Base-by-base conservation (phyloP, 1,140 invertebrate species). In the Heliconius hermathena region DNA sequence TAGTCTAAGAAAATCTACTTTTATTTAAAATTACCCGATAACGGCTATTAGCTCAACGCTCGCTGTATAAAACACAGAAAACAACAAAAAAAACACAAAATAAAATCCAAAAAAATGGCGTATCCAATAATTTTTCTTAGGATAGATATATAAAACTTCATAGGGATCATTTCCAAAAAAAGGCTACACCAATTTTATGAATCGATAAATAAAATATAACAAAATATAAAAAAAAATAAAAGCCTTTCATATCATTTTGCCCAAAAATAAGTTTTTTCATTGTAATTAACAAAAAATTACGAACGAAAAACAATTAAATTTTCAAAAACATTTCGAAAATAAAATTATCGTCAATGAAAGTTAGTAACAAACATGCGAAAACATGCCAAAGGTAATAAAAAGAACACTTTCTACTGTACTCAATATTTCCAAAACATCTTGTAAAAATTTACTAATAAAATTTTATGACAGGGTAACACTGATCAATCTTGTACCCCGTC, bases 31-130 rank as follows among this genome's bases (percentile, higher is more conserved):
- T 77, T 73, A 29, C 52, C 74, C 72, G 26, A 81, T 74, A 76
- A 81, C 71, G 79, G 81, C 82, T 81, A 77, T 71, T 83, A 86
- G 88, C 83, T 91, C 89, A 86, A 90, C 87, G 87, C 83, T 85
- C 87, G 84, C 83, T 87, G 74, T 81, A 78, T 86, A 81, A 84
- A 82, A 88, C 77, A 88, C 79, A 87, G 49, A 83, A 82, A 82
- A 80, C 66, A 76, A 85, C 71, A 82, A 80, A 83, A n/a, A 26
- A 66, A 66, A 66, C 81, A 80, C 74, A 80, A 84, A 66, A 66
- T 66, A 18, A 66, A 66, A 66, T 18, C 2, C 8, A 66, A 16
- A 66, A 66, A 66, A 66, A 13, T 66, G 60, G 60, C 29, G 73
- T 76, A 78, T 36, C 3, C 57, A 26, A 41, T 36, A 29, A 2